Evolutionary conservation across 1,140 invertebrate species (phyloP), one percentile per base, ranked within the genome.

Genomic region (Heliconius nattereri): DNA sequence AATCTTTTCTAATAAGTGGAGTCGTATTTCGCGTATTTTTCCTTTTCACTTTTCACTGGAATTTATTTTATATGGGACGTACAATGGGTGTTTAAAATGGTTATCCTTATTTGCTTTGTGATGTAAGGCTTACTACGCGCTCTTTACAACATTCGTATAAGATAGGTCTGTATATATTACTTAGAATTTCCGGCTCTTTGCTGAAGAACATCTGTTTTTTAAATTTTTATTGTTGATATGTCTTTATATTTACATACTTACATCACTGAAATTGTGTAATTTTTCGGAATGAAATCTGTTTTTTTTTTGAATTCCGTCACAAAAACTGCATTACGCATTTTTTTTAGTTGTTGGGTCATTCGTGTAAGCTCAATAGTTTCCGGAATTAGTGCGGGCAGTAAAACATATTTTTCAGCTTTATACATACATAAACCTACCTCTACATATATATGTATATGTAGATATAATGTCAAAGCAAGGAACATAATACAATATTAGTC

Each of bases 1-100:
- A 77, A 77, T 80, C 76, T 80, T 77, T 82, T 81, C 78, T 84
- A 86, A 86, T 86, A 83, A 84, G 71, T 11, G 79, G 79, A 57
- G 23, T 78, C 75, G 45, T 71, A 57, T 76, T 60, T 71, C 75
- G 57, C 26, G 52, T 71, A 49, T 77, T 78, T 74, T 40, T 71
- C 54, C 54, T 66, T 78, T 40, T 40, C 77, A 35, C 66, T 78
- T n/a, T n/a, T n/a, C n/a, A 40, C 52, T 77, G 37, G 20, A 8
- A 77, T 77, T 78, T 73, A 73, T 66, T 71, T 73, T 32, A 66
- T 73, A 66, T 74, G 19, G 26, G 40, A 52, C 35, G 26, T 32
- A 77, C 75, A 77, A 52, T 71, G 40, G 32, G 40, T 52, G 13
- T 71, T 71, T 77, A 26, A 71, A 77, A 77, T 71, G 29, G 29